These are phyloP conservation scores for Hemitrygon akajei DNA, from an alignment of 2,797 vertebrate genomes.

Conservation along the genomic window DNA sequence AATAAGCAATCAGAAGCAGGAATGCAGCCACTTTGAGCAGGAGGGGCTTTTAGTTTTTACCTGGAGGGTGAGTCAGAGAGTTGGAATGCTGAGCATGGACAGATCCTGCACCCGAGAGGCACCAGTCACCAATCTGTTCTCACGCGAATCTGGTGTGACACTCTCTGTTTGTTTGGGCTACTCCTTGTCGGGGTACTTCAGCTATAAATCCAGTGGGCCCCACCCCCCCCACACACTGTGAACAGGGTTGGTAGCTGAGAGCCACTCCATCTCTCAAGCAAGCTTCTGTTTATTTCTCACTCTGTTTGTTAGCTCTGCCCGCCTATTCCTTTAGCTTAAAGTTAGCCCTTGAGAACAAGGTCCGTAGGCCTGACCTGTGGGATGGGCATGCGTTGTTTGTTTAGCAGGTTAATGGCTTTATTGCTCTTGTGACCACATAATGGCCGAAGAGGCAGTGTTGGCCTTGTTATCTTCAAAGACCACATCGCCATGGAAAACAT, in stretches of 20 bases:
- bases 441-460: neutral
- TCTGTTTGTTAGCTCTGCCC: neutral
- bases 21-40: neutral
- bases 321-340: neutral
- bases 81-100: neutral
- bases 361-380: neutral
- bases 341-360: neutral
- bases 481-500: neutral
- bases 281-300: neutral
- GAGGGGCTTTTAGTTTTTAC: neutral
- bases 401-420: neutral
- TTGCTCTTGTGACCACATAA: neutral
- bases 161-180: neutral
- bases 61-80: neutral
- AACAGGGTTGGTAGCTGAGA: neutral
- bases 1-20: neutral
- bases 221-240: neutral
- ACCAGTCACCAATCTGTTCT: neutral
- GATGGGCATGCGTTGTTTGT: neutral
- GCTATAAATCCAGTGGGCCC: too few species aligned
- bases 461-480: neutral
- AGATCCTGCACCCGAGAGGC: neutral
- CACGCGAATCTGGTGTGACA: neutral
- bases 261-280: neutral
- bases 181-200: neutral